Evolutionary conservation across 2,797 vertebrate genomes (phyloP), one percentile per base, ranked within the genome.

Genomic region (Paramormyrops hopkinsi): DNA sequence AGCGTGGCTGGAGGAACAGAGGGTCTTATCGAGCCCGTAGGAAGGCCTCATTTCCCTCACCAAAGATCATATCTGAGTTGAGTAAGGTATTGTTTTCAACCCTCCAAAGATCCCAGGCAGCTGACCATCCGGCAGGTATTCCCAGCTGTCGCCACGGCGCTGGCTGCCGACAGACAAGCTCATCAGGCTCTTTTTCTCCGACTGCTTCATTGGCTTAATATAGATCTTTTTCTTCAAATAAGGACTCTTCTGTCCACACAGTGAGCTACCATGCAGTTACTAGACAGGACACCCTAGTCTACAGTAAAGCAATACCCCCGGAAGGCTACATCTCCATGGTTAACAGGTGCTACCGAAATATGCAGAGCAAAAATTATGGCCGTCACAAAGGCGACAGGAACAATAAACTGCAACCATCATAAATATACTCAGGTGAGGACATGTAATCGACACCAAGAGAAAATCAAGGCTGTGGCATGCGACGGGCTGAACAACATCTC

Each of bases 11-110:
- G n/a, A 87, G 53, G 33, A 29, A 37, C 17, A 19, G 85, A 59
- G 17, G 11, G 4, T 17, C 9, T 37, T 19, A 37, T 51, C 0
- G 91, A 93, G 92, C 91, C 91, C 90, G 90, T 92, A 93, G 93
- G 93, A 94, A 94, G 94, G 94, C 95, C 95, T 95, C 95, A 93
- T 95, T 96, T 94, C 95, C 95, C 92, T 93, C 94, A 44, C 51
- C 86, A 87, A n/a, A 51, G 91, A 50, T 33, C 83, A 50, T 51
- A 25, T 50, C 46, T 44, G 41, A 92, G 86, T 59, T 59, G 51
- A 88, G n/a, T 46, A 59, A 69, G 87, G 87, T 88, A 88, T 65
- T 88, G 56, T 88, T 69, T 69, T 11, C 76, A 56, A 8, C 6
- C 85, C 86, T 53, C 14, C 84, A 93, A 91, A 90, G 92, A 94